Percentiles rank a stretch among this genome's conserved stretches.
phyloP scores from a whole-genome alignment of 2,797 vertebrate genomes.

The Euphonia xanthogaster region DNA sequence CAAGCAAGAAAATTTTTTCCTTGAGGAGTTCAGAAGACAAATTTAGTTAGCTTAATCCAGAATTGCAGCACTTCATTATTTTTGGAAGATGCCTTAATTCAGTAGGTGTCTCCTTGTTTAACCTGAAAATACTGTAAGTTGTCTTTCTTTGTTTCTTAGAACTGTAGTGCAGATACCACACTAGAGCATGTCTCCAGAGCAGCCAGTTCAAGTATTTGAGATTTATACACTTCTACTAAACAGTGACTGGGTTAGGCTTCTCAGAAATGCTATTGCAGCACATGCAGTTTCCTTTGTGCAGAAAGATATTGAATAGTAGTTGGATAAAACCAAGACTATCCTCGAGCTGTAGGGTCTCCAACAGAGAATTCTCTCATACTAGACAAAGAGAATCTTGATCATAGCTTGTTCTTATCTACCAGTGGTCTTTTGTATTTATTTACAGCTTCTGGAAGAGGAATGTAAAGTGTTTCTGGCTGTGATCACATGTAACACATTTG shows the following conservation, averaged over 20 bases:
- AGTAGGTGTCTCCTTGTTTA: neutral
- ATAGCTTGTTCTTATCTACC: neutral
- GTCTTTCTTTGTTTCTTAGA: neutral
- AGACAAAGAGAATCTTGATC: neutral
- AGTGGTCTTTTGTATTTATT: neutral
- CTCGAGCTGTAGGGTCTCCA: neutral
- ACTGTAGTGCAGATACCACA: neutral
- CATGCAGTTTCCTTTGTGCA: neutral
- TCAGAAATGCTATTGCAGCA: neutral
- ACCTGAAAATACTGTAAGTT: neutral
- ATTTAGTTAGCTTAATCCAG: neutral
- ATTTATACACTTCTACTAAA: neutral
- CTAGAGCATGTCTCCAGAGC: neutral
- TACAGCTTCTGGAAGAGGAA: neutral
- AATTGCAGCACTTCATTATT: neutral
- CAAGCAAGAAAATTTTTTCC: neutral
- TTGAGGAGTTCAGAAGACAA: neutral
- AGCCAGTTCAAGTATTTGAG: neutral
- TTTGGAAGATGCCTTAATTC: neutral
- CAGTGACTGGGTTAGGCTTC: neutral
- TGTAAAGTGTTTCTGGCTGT: neutral
- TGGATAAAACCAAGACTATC: neutral
- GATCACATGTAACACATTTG: neutral
- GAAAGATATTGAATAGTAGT: neutral
- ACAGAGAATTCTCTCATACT: neutral